Base-by-base conservation (phyloP, 92 coral and sea anemone genomes). In the Zoanthus sociatus region DNA sequence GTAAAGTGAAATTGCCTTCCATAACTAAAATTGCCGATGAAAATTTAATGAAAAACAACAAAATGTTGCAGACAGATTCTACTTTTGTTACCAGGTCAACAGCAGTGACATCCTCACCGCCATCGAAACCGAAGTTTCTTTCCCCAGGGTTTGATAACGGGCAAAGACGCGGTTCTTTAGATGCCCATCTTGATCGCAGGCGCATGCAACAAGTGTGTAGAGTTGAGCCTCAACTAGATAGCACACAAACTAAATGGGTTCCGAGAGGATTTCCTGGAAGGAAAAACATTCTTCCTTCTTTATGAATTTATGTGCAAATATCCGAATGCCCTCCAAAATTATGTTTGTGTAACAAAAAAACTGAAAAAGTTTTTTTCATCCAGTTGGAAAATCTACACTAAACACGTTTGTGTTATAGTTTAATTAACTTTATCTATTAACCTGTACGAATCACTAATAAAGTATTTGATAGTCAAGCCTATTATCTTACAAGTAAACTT, bases 91-190 rank as follows among this genome's bases (percentile, higher is more conserved):
- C 98, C 51, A 90, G 83, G 76, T 30, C 91, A 37, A 37, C 90
- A 7, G 55, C 55, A 74, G 37, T 77, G 60, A 61, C 78, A 14
- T 78, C 95, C 45, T 87, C 92, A 3, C 90, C 95, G 42, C 92
- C 90, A 44, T 76, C 87, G 7, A 87, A 72, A 31, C 78, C 89
- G 47, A 87, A 87, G 70, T 71, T 78, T 26, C 88, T 85, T 7
- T 66, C 91, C 21, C 94, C 92, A 46, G 88, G 92, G 55, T 91
- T 93, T 84, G 89, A 90, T 55, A 91, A 91, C 16, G 89, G 90
- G 10, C 92, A 92, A 33, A 93, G 98, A 26, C 95, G 98, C 83
- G 95, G 98, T 32, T 94, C 98, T 6, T 88, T 94, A 16, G 88
- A 90, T 46, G 89, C 81, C 42, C 88, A 90, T 21, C 55, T 90